phyloP scores from a whole-genome alignment of 2,888 invertebrate genomes.

The Leptopilina drosophilae region DNA sequence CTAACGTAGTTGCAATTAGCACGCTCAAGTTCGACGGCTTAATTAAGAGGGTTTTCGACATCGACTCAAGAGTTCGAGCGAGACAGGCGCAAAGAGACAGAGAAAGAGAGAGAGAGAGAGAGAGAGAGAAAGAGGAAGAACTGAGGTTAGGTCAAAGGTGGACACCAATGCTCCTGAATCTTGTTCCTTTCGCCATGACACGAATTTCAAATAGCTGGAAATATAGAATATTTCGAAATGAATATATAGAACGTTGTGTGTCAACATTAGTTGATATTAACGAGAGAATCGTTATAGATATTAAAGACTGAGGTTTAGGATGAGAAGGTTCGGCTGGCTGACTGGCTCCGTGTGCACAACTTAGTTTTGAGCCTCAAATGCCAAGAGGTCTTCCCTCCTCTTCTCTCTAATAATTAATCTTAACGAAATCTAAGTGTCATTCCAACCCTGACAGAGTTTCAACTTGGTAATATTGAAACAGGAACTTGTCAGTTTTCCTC shows the following conservation, averaged over 20 bases:
- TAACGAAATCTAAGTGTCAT: slow-evolving; percentile 55
- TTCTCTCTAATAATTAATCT: slow-evolving; percentile 61
- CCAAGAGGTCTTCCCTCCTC: slow-evolving; percentile 48
- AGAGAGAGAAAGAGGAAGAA: background rate
- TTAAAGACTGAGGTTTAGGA: slow-evolving; percentile 61
- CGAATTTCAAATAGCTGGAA: slow-evolving; percentile 47
- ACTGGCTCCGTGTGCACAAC: slow-evolving; percentile 49
- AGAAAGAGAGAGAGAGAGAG: no score
- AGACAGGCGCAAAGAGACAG: no score
- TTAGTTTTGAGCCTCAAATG: slow-evolving; percentile 54
- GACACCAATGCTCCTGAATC: slow-evolving; percentile 10
- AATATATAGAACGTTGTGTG: slow-evolving; percentile 27
- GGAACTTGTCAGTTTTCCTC: slow-evolving; percentile 10
- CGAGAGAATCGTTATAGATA: slow-evolving; percentile 54
- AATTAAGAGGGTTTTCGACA: slow-evolving; percentile 56
- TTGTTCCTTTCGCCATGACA: slow-evolving; percentile 37
- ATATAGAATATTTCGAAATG: slow-evolving; percentile 21
- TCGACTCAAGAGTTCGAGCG: slow-evolving; percentile 29
- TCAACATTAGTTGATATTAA: slow-evolving; percentile 42
- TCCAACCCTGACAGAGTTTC: slow-evolving; percentile 16
- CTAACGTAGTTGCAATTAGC: slow-evolving; percentile 57
- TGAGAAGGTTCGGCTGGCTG: slow-evolving; percentile 9
- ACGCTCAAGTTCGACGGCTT: slow-evolving; percentile 56
- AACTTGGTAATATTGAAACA: slow-evolving; percentile 25
- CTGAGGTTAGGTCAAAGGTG: slow-evolving; percentile 34